Base-by-base conservation (phyloP, 2,113 vertebrate species). In the Rostratula benghalensis region DNA sequence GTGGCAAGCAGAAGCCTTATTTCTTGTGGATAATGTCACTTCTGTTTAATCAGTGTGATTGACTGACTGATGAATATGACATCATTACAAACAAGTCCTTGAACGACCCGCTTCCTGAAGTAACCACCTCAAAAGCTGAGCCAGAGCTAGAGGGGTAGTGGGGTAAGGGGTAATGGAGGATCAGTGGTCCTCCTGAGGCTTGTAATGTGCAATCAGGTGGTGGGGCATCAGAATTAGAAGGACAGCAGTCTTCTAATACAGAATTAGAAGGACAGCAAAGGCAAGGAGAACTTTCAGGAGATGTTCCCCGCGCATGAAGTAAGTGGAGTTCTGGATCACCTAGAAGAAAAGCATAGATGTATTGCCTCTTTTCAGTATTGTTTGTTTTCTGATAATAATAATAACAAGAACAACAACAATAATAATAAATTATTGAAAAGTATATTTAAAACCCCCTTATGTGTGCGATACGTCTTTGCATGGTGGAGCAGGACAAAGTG, bases 391-490 rank as follows among this genome's bases (percentile, higher is more conserved):
- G 25, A 35, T n/a, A n/a, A n/a, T n/a, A n/a, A n/a, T n/a, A n/a
- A n/a, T 41, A 53, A 4, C 4, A 80, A 76, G 45, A 45, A n/a
- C 8, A 51, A 57, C 24, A 22, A 28, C 24, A 37, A 54, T 16
- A 35, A 24, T 25, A 51, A 25, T 15, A 51, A n/a, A n/a, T 51
- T 51, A 27, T 51, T 14, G 16, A 28, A 53, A 53, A 53, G 30
- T 30, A 28, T 53, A 16, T 43, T 13, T 9, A 25, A 39, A 35
- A 30, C 30, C 23, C 13, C 4, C 7, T n/a, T 53, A 10, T 33
- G 28, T 6, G 1, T 24, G 24, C 1, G 1, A 12, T n/a, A 11
- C 28, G 0, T 33, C 56, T 60, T 70, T 74, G n/a, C 11, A 0
- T 37, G 33, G 80, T 64, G 21, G 12, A 48, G 73, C 50, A 51